Conservation (phyloP, 2,888 invertebrate genomes). For the Therioaphis trifolii region DNA sequence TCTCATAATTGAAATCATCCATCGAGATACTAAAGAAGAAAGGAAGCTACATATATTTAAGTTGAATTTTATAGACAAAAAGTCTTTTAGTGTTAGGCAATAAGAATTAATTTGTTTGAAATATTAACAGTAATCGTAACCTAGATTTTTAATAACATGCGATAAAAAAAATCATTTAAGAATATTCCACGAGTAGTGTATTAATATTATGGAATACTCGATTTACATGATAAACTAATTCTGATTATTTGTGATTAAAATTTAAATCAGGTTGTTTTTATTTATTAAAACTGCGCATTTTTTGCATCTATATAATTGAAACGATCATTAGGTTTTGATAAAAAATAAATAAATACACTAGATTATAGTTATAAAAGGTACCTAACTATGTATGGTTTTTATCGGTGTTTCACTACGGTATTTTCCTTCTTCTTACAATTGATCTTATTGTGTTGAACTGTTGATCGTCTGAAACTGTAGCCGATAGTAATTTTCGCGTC, state of each 20-base stretch:
- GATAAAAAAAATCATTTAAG: no score
- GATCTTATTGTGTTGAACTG: slow-evolving; percentile 22
- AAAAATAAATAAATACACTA: background rate
- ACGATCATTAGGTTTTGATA: background rate
- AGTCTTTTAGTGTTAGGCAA: slow-evolving; percentile 25
- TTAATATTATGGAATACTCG: no score
- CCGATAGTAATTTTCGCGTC: background rate
- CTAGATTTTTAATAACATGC: background rate
- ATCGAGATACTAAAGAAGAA: background rate
- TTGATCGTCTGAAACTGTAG: slow-evolving; percentile 1
- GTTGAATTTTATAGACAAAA: background rate
- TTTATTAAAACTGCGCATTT: background rate
- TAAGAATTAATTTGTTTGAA: slow-evolving; percentile 47
- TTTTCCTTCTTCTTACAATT: background rate
- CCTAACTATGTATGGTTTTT: background rate
- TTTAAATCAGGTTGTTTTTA: background rate
- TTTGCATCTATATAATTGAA: background rate
- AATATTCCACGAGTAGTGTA: no score
- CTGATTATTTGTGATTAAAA: no score
- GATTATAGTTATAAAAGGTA: slow-evolving; percentile 15
- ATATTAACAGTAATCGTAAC: slow-evolving; percentile 9
- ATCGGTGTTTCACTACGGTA: background rate
- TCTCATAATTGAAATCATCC: no score
- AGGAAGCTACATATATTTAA: slow-evolving; percentile 24
- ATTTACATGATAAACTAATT: no score